Conservation (phyloP, 2,113 vertebrate genomes). For the Chaenogobius annularis region DNA sequence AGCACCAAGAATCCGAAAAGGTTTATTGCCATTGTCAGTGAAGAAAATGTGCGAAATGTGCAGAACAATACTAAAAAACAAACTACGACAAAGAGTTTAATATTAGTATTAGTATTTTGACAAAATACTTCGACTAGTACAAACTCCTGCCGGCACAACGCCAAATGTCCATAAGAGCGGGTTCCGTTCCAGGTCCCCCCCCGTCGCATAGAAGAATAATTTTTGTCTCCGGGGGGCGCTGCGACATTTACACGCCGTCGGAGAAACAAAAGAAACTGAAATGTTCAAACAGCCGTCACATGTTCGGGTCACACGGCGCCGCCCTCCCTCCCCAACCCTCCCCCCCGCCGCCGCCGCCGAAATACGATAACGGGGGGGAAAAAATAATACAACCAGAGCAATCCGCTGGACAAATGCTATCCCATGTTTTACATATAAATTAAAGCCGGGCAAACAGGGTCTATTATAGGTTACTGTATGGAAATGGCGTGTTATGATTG, state of each 20-base stretch:
- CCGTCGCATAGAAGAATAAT: constrained; percentile 8
- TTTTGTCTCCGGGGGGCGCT: constrained; percentile 25
- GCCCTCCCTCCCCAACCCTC: neutral
- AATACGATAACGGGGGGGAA: neutral
- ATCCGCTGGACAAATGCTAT: constrained; percentile 1
- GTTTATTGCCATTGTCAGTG: no score
- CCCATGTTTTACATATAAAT: constrained; percentile 8
- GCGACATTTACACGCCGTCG: constrained; percentile 34
- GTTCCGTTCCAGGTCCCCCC: neutral
- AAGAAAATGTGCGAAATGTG: no score
- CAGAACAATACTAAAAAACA: no score
- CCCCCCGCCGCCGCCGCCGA: no score
- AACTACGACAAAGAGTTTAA: no score
- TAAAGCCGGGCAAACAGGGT: neutral
- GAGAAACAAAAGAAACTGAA: neutral
- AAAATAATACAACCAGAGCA: neutral
- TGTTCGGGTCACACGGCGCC: constrained; percentile 15
- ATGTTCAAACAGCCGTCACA: constrained; percentile 31
- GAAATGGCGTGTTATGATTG: neutral
- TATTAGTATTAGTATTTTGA: no score
- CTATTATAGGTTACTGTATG: neutral
- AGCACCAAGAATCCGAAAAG: no score
- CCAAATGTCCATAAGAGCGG: neutral
- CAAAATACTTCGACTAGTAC: no score
- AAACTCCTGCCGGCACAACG: neutral